Conservation (phyloP, 2,888 invertebrate genomes). For the Chirona hameri region DNA sequence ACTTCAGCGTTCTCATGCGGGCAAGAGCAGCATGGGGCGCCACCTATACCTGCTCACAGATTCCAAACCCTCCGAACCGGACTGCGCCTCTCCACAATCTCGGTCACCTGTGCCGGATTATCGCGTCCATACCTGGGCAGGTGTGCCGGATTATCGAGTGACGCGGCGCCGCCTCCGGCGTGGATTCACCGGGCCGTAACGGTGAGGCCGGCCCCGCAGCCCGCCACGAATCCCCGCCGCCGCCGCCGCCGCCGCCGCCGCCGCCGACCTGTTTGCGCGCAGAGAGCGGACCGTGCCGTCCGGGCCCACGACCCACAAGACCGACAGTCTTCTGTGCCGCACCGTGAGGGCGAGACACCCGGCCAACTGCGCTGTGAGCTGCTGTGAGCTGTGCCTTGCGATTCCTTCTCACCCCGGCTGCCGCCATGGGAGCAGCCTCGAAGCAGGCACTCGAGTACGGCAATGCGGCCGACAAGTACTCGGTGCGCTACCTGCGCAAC, state of each 20-base stretch:
- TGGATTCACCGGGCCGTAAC: not conserved
- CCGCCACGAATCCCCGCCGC: not conserved
- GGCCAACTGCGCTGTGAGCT: too few relatives aligned
- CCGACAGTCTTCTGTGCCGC: not conserved
- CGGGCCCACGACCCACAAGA: too few relatives aligned
- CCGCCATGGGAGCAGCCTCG: not conserved
- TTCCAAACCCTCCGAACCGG: too few relatives aligned
- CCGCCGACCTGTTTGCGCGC: not conserved
- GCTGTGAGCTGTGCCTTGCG: not conserved
- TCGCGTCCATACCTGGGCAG: not conserved
- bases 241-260: not conserved
- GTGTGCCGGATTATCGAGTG: not conserved
- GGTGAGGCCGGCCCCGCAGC: not conserved
- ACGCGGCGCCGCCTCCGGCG: not conserved
- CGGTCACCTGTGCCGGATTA: conserved; percentile 5
- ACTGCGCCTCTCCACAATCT: not conserved
- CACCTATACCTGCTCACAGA: too few relatives aligned
- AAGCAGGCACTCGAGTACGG: not conserved
- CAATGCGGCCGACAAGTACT: conserved; percentile 9
- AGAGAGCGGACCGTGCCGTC: not conserved
- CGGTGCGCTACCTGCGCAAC: conserved; percentile 43
- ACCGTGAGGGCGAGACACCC: not conserved
- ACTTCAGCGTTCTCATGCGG: too few relatives aligned
- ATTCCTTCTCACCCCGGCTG: conserved; percentile 13
- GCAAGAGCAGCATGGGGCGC: too few relatives aligned